Evolutionary conservation across 2,113 vertebrate species (phyloP).

Genomic region (Tachuris rubrigastra): DNA sequence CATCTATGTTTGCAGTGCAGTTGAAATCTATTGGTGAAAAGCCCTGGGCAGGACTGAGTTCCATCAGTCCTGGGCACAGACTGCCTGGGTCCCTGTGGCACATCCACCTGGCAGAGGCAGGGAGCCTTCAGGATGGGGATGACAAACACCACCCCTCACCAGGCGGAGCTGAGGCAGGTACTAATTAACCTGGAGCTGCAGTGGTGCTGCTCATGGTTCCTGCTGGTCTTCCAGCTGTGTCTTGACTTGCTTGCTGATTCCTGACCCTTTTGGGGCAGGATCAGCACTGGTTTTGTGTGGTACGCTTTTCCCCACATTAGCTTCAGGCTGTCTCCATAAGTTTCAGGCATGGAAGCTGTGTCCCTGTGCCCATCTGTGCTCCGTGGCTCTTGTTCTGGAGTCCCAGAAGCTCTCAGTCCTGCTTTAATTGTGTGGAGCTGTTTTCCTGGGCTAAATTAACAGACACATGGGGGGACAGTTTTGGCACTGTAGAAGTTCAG

Average conservation of each 20-base stretch:
- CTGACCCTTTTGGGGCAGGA: not conserved
- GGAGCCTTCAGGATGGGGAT: not conserved
- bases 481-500: not conserved
- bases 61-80: not conserved
- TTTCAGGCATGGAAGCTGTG: not conserved
- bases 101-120: not conserved
- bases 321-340: accelerated
- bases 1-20: not conserved
- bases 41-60: not conserved
- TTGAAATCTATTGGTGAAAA: not conserved
- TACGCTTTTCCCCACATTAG: not conserved
- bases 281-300: not conserved
- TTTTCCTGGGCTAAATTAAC: not conserved
- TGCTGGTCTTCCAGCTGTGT: not conserved
- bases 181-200: not conserved
- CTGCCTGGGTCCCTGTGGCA: not conserved
- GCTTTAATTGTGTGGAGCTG: not conserved
- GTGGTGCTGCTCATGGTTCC: accelerated
- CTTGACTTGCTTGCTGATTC: not conserved
- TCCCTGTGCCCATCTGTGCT: not conserved
- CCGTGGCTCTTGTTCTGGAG: not conserved
- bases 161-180: not conserved
- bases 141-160: not conserved
- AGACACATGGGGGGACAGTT: not conserved
- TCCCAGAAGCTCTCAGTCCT: not conserved